These are phyloP conservation scores for Ibycter americanus DNA, from an alignment of 2,797 vertebrate species.

Conservation along the genomic window DNA sequence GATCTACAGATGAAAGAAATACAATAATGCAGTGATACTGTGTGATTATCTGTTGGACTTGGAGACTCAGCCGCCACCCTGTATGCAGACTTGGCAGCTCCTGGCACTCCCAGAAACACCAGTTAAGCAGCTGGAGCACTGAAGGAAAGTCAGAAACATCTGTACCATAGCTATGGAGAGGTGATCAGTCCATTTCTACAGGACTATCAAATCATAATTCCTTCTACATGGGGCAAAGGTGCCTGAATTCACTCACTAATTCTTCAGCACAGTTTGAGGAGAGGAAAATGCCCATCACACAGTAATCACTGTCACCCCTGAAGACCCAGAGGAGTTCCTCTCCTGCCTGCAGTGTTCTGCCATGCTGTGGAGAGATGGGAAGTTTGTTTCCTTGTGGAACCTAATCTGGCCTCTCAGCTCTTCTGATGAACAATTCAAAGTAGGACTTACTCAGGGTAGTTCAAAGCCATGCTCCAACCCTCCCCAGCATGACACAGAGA, in stretches of 20 bases:
- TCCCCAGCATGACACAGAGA: too few species aligned
- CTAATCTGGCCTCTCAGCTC: neutral
- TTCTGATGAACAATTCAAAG: neutral
- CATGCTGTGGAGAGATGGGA: neutral
- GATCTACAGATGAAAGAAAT: neutral
- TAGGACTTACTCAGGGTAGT: neutral
- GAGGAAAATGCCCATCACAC: neutral
- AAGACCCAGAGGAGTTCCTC: neutral
- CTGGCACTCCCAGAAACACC: neutral
- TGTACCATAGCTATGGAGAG: neutral
- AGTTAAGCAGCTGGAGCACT: neutral
- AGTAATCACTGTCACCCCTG: too few species aligned
- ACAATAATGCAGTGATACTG: neutral
- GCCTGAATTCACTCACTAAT: neutral
- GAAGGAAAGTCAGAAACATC: neutral
- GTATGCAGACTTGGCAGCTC: neutral
- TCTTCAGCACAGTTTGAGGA: neutral
- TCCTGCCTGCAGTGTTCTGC: neutral
- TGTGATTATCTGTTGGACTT: neutral
- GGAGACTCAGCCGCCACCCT: neutral
- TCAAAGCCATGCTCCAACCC: neutral
- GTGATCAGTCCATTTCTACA: neutral
- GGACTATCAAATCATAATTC: neutral
- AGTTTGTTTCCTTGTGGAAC: neutral
- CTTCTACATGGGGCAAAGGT: neutral